Conservation (phyloP, 2,113 vertebrate genomes). For the Pelusios castaneus region DNA sequence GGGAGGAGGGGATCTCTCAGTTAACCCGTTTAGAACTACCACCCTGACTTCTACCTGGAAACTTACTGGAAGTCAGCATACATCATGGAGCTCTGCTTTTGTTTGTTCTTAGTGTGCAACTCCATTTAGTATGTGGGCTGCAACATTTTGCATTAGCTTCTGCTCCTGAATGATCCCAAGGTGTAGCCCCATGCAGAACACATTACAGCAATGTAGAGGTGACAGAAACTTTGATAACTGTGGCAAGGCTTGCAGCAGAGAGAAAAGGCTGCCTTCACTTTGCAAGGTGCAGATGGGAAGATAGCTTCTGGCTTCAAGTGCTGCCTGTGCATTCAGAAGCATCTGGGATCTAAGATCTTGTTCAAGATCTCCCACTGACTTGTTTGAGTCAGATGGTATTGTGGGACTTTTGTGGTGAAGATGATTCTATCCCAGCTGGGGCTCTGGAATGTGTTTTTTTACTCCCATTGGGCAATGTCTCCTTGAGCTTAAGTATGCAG, state of each 20-base stretch:
- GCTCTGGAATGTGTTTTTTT: background rate
- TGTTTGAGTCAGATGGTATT: background rate
- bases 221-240: fast-evolving
- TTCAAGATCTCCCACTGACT: too few species aligned
- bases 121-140: background rate
- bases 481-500: background rate
- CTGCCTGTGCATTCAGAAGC: background rate
- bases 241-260: background rate
- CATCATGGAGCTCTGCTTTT: background rate
- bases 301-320: background rate
- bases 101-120: background rate
- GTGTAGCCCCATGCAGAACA: background rate
- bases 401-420: background rate
- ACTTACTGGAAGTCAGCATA: background rate
- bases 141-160: background rate
- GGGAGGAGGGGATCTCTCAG: background rate
- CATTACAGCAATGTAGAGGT: background rate
- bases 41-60: background rate
- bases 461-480: background rate
- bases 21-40: background rate
- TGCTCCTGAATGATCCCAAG: background rate
- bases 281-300: background rate
- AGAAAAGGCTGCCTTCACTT: background rate
- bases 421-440: background rate
- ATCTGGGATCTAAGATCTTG: background rate